Evolutionary conservation across 2,113 vertebrate genomes (phyloP), one percentile per base, ranked within the genome.

Genomic region (Tympanuchus pallidicinctus): DNA sequence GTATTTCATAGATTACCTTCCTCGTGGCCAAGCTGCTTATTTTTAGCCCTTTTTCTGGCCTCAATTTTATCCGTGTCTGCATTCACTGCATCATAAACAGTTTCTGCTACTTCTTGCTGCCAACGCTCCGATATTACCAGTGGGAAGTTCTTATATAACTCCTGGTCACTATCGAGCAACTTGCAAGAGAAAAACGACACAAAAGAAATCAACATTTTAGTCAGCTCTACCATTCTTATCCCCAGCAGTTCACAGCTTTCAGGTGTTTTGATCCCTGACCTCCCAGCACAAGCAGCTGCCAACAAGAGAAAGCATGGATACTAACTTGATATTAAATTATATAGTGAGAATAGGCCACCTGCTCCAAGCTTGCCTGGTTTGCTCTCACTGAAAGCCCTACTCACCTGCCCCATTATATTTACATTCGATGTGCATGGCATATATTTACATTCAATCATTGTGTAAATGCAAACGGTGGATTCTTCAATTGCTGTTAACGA

Each of bases 71-170:
- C 99, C 2, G 98, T 99, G 97, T 99, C 99, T 5, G 97, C 97
- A 80, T 99, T 99, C 83, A 99, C 99, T 3, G 99, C 98, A 50
- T 99, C 99, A 73, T 99, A 99, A 48, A 99, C 99, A 0, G 99
- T 99, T 97, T 99, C 99, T 2, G 98, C 98, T 90, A 99, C 99
- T 88, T 99, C 99, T 97, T 99, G 99, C 98, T 99, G 99, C 99
- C 99, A 99, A 94, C 99, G 99, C 95, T 99, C 99, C 0, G 99
- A 99, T 96, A 99, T 99, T 66, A 99, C 99, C 98, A 99, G 93
- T 5, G 99, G 99, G 95, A 99, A 99, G 98, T 99, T 99, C 98
- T 99, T 99, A 94, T 99, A 99, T 43, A 99, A 98, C 66, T 99
- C 99, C 97, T 99, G 99, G 98, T 99, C 99, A 52, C 99, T 99